phyloP scores from a whole-genome alignment of 1,140 invertebrate genomes.

The Phymastichus coffea region DNA sequence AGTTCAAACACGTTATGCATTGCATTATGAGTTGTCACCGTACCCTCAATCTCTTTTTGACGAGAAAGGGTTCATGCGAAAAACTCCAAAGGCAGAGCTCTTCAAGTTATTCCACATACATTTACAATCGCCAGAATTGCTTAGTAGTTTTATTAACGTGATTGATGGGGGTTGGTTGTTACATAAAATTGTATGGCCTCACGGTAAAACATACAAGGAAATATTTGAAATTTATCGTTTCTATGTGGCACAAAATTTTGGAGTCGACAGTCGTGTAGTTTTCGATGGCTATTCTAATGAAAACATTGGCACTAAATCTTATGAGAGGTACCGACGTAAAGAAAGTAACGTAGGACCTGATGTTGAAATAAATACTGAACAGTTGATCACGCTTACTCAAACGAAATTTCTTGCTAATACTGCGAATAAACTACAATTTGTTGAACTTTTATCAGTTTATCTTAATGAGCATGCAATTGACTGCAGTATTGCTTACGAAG shows the following conservation, averaged over 20 bases:
- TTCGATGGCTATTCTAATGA: too few species aligned
- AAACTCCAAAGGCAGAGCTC: slow-evolving; percentile 1
- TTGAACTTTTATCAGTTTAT: slow-evolving; percentile 4
- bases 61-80: slow-evolving; percentile 8
- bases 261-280: too few species aligned
- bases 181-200: neutral
- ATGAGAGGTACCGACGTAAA: too few species aligned
- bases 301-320: too few species aligned
- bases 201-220: neutral
- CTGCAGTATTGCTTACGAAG: slow-evolving; percentile 3
- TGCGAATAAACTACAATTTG: slow-evolving; percentile 22
- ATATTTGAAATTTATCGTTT: slow-evolving; percentile 1
- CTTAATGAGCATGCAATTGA: neutral
- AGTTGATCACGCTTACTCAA: slow-evolving; percentile 1
- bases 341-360: slow-evolving; percentile 13
- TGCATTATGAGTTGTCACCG: slow-evolving; percentile 5
- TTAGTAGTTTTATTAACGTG: neutral
- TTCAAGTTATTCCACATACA: neutral
- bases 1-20: neutral
- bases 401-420: slow-evolving; percentile 18
- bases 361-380: slow-evolving; percentile 10
- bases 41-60: slow-evolving; percentile 1
- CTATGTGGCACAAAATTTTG: too few species aligned
- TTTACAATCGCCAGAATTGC: neutral
- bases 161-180: slow-evolving; percentile 11